Percentiles rank a stretch among this genome's conserved stretches.
These are phyloP conservation scores for Anagyrus pseudococci DNA, from an alignment of 2,888 invertebrate species.

Conservation along the genomic window DNA sequence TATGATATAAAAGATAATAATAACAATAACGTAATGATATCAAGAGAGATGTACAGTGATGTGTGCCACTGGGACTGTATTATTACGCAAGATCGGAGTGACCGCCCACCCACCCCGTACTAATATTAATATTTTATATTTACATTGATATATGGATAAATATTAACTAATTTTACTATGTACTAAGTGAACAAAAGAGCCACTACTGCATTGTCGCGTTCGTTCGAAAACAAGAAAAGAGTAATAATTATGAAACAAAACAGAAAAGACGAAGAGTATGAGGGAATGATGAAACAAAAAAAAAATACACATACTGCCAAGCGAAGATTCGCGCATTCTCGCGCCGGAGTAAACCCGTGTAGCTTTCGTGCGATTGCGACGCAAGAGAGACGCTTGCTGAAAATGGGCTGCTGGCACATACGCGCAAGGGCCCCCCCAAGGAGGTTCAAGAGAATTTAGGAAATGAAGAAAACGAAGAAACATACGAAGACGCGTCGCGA, in stretches of 20 bases:
- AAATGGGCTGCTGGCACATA: no score
- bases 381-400: neutral
- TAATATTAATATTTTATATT: conserved; percentile 41
- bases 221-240: conserved; percentile 43
- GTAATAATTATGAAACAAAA: conserved; percentile 1
- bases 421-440: no score
- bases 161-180: conserved; percentile 40
- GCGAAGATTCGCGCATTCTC: conserved; percentile 54
- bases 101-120: conserved; percentile 59
- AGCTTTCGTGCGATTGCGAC: neutral
- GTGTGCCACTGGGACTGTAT: conserved; percentile 60
- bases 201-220: conserved; percentile 62
- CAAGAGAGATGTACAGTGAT: conserved; percentile 58
- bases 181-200: conserved; percentile 44
- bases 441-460: neutral
- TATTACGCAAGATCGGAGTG: conserved; percentile 55
- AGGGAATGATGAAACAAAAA: conserved; percentile 5
- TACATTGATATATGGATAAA: conserved; percentile 32
- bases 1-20: conserved; percentile 20
- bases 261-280: no score
- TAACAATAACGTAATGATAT: neutral
- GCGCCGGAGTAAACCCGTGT: conserved; percentile 27
- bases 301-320: conserved; percentile 53
- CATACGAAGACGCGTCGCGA: neutral
- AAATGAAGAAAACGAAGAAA: neutral